Conservation (phyloP, 1,140 invertebrate species). For the Centruroides vittatus region DNA sequence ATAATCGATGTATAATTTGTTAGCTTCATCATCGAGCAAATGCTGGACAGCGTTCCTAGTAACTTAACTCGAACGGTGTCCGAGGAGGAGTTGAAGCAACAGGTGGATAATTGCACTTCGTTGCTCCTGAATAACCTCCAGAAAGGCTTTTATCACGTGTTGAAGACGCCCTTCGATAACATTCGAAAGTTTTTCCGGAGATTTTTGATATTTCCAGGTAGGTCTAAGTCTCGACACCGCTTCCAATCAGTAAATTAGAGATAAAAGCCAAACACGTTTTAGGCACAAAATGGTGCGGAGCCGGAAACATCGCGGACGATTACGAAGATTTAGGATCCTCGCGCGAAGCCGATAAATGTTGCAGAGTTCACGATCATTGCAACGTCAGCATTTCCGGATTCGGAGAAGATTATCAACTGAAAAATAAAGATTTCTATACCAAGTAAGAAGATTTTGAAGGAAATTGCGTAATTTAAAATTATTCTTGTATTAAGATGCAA, state of each 20-base stretch:
- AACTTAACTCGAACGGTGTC: not conserved
- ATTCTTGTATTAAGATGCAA: slow-evolving; percentile 5
- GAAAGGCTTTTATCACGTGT: not conserved
- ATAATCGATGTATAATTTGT: no score
- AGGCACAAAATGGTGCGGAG: slow-evolving; percentile 54
- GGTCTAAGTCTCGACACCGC: not conserved
- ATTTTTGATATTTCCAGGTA: slow-evolving; percentile 13
- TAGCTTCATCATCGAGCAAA: not conserved
- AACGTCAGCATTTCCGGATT: slow-evolving; percentile 41
- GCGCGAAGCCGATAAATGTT: slow-evolving; percentile 54
- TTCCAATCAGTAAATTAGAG: not conserved
- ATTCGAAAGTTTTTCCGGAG: slow-evolving; percentile 1
- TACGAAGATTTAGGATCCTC: slow-evolving; percentile 51
- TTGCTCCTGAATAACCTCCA: not conserved
- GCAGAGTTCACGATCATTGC: slow-evolving; percentile 59
- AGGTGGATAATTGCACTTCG: not conserved
- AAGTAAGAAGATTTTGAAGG: slow-evolving; percentile 7
- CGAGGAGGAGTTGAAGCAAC: not conserved
- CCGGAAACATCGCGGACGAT: slow-evolving; percentile 49
- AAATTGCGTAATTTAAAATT: slow-evolving; percentile 6
- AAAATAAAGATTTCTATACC: slow-evolving; percentile 41
- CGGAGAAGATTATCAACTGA: slow-evolving; percentile 41
- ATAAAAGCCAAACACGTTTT: not conserved
- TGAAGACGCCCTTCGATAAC: not conserved
- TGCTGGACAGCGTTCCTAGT: not conserved